Evolutionary conservation across 2,113 vertebrate genomes (phyloP).

Genomic region (Eudyptes chrysolophus): DNA sequence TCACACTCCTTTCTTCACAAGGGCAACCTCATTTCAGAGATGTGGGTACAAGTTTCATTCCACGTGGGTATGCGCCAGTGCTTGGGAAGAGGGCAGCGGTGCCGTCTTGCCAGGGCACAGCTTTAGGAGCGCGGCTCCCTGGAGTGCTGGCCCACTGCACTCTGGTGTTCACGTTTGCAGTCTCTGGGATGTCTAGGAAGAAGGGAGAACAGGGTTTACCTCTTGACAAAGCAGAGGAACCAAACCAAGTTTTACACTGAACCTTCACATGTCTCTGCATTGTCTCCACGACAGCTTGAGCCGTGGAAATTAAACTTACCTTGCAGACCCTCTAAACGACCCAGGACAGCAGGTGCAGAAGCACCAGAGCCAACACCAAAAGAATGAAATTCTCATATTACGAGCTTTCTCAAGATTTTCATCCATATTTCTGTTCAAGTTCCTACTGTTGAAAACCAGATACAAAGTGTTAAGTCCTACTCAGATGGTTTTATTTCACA

Average conservation of each 20-base stretch:
- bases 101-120: background rate
- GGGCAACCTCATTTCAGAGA: background rate
- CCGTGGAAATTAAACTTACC: background rate
- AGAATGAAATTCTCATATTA: background rate
- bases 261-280: background rate
- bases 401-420: background rate
- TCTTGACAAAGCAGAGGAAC: background rate
- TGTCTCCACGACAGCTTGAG: background rate
- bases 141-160: background rate
- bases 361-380: background rate
- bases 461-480: background rate
- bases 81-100: background rate
- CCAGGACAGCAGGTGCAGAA: background rate
- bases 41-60: background rate
- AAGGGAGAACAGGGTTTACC: background rate
- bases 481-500: slow-evolving; percentile 22
- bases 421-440: background rate
- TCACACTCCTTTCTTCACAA: background rate
- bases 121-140: background rate
- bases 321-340: background rate
- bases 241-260: background rate
- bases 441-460: background rate
- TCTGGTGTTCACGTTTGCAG: accelerated
- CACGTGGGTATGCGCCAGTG: accelerated
- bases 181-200: background rate